Conservation (phyloP, 92 coral and sea anemone species). For the Pocillopora meandrina region DNA sequence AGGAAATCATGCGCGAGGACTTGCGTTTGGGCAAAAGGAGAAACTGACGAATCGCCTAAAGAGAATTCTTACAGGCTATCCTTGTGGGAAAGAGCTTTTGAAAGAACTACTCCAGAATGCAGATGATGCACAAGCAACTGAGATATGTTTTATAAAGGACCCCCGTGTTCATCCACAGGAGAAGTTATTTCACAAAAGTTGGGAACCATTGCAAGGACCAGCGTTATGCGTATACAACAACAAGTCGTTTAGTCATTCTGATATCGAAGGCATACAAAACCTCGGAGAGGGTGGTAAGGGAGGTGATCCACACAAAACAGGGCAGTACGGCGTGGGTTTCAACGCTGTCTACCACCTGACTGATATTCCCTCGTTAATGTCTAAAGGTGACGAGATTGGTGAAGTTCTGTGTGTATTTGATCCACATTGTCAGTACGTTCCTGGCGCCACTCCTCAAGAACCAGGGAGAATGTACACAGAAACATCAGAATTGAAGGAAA, state of each 20-base stretch:
- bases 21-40: constrained; percentile 81
- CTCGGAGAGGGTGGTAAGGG: constrained; percentile 85
- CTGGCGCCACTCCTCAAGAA: constrained; percentile 53
- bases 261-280: constrained; percentile 69
- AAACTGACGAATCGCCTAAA: constrained; percentile 75
- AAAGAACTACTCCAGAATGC: constrained; percentile 90
- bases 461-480: constrained; percentile 59
- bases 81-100: constrained; percentile 68
- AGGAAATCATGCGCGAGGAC: constrained; percentile 26
- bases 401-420: constrained; percentile 77
- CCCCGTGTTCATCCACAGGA: constrained; percentile 67
- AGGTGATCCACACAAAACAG: constrained; percentile 82
- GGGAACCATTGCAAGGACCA: constrained; percentile 84
- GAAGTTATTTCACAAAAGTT: constrained; percentile 67
- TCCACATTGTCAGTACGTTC: constrained; percentile 74
- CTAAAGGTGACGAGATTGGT: constrained; percentile 70
- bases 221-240: constrained; percentile 84
- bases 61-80: constrained; percentile 69
- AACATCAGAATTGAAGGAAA: constrained; percentile 1
- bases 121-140: constrained; percentile 83
- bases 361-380: constrained; percentile 75
- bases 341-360: constrained; percentile 89
- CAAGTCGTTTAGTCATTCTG: constrained; percentile 68
- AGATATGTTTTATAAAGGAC: constrained; percentile 79
- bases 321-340: constrained; percentile 94